Conservation (phyloP, 1,140 invertebrate species). For the Procambarus clarkii region DNA sequence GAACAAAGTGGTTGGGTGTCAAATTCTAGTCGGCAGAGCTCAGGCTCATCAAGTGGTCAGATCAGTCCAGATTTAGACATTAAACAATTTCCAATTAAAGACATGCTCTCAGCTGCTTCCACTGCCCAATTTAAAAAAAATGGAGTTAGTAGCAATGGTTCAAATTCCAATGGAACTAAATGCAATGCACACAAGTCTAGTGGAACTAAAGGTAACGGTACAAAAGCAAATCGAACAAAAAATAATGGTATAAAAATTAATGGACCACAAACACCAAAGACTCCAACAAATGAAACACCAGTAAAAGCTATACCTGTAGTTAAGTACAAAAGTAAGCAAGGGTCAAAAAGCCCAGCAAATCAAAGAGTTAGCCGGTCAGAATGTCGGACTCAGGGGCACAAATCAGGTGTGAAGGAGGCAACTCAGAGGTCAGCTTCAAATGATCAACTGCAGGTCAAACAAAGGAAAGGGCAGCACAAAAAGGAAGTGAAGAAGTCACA, state of each 20-base stretch:
- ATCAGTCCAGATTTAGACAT: constrained; percentile 71
- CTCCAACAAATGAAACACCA: constrained; percentile 42
- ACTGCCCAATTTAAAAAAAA: constrained; percentile 61
- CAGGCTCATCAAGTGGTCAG: constrained; percentile 75
- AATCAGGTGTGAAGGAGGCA: constrained; percentile 57
- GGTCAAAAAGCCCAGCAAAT: constrained; percentile 62
- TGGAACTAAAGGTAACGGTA: constrained; percentile 42
- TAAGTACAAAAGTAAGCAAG: constrained; percentile 70
- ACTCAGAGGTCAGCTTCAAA: constrained; percentile 69
- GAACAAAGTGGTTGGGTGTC: constrained; percentile 77
- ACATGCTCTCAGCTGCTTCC: constrained; percentile 68
- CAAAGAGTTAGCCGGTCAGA: constrained; percentile 59
- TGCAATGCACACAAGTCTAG: constrained; percentile 32
- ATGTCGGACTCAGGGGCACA: constrained; percentile 41
- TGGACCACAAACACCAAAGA: constrained; percentile 49
- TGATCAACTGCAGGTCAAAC: constrained; percentile 69
- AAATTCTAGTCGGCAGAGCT: constrained; percentile 75
- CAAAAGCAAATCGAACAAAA: constrained; percentile 48
- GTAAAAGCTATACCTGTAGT: constrained; percentile 46
- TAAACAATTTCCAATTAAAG: constrained; percentile 69
- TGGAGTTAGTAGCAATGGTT: constrained; percentile 47
- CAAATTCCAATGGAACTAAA: constrained; percentile 49
- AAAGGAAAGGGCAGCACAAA: constrained; percentile 69
- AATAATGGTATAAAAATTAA: constrained; percentile 40
- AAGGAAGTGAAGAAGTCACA: constrained; percentile 72